phyloP scores from a whole-genome alignment of 2,113 vertebrate genomes.

The Cairina moschata region DNA sequence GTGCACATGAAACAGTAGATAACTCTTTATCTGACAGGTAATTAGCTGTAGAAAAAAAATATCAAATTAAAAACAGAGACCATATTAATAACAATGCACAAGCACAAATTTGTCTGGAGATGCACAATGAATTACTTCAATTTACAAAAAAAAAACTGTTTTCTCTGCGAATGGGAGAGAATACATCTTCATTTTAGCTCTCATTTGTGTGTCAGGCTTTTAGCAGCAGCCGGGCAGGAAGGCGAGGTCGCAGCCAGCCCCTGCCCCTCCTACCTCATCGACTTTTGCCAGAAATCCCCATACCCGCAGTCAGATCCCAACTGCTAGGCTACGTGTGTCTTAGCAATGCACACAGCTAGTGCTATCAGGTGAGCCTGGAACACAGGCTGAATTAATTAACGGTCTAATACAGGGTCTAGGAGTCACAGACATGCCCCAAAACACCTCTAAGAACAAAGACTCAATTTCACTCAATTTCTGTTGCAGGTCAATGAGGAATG shows the following conservation, averaged over 20 bases:
- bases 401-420: neutral
- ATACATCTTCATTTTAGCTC: slow-evolving; percentile 37
- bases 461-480: neutral
- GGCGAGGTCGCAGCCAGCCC: neutral
- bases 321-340: neutral
- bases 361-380: neutral
- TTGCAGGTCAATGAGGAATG: neutral
- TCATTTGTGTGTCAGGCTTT: neutral
- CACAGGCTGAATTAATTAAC: neutral
- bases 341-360: neutral
- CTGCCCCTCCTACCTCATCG: neutral
- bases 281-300: rapidly evolving
- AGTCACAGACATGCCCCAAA: neutral
- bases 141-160: slow-evolving; percentile 51
- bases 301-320: neutral
- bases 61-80: slow-evolving; percentile 62
- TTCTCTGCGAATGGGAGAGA: neutral
- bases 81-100: slow-evolving; percentile 41
- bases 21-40: slow-evolving; percentile 49
- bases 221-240: neutral
- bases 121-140: slow-evolving; percentile 63
- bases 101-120: slow-evolving; percentile 53
- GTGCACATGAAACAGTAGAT: neutral
- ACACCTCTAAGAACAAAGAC: too few species aligned
- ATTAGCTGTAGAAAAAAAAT: slow-evolving; percentile 47